Evolutionary conservation across 2,888 invertebrate genomes (phyloP).

Genomic region (Chrysolina haemoptera): DNA sequence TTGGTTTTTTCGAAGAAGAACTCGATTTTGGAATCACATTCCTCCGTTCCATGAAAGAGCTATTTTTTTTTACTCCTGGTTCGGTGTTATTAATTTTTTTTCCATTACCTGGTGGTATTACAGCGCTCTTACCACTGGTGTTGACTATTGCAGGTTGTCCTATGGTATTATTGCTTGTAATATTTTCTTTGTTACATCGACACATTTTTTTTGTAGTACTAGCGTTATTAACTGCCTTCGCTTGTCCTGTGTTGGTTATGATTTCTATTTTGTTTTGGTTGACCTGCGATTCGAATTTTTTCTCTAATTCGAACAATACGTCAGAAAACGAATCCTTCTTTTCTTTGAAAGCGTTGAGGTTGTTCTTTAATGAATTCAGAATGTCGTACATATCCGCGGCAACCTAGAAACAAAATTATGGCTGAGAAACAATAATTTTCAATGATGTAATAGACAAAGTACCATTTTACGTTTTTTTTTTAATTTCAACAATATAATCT

Average conservation of each 20-base stretch:
- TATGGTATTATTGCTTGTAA: neutral
- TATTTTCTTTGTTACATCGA: neutral
- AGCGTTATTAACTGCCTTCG: neutral
- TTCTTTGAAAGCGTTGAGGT: constrained; percentile 29
- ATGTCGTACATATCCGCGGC: constrained; percentile 47
- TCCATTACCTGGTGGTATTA: neutral
- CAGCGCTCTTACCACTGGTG: neutral
- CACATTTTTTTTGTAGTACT: neutral
- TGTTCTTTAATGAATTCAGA: constrained; percentile 13
- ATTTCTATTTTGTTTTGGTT: neutral
- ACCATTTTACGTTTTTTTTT: too few species aligned
- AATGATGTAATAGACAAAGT: too few species aligned
- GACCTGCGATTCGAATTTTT: neutral
- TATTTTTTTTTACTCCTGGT: neutral
- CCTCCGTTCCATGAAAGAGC: too few species aligned
- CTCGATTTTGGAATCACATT: too few species aligned
- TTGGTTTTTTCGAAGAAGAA: too few species aligned
- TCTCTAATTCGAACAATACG: constrained; percentile 47
- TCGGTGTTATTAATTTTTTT: neutral
- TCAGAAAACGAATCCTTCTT: constrained; percentile 47
- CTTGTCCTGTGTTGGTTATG: neutral
- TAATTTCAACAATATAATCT: too few species aligned
- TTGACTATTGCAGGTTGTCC: neutral
- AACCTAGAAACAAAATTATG: constrained; percentile 41
- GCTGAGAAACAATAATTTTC: too few species aligned